Evolutionary conservation across 2,888 invertebrate species (phyloP).

Genomic region (Alloscopus bannaensis): DNA sequence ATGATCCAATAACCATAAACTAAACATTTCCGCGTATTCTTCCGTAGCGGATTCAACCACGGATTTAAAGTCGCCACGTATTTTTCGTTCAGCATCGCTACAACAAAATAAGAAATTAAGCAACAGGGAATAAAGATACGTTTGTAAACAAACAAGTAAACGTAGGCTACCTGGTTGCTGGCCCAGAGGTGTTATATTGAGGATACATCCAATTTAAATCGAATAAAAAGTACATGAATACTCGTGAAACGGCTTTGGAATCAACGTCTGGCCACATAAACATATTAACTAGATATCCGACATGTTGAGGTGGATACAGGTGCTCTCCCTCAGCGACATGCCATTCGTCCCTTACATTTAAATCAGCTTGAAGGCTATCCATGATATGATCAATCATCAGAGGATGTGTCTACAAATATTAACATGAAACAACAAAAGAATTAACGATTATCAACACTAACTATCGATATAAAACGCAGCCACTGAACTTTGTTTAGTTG

Average conservation of each 20-base stretch:
- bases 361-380: slow-evolving; percentile 62
- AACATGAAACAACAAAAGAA: no score
- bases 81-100: slow-evolving; percentile 45
- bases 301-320: slow-evolving; percentile 71
- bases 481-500: no score
- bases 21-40: slow-evolving; percentile 68
- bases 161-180: neutral
- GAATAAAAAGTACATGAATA: slow-evolving; percentile 71
- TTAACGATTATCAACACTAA: no score
- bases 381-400: slow-evolving; percentile 71
- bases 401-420: slow-evolving; percentile 57
- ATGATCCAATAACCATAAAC: slow-evolving; percentile 71
- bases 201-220: slow-evolving; percentile 52
- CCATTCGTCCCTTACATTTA: slow-evolving; percentile 67
- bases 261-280: slow-evolving; percentile 69
- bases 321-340: slow-evolving; percentile 61
- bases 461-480: no score
- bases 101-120: slow-evolving; percentile 1
- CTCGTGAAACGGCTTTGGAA: slow-evolving; percentile 65
- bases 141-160: neutral
- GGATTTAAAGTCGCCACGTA: slow-evolving; percentile 69
- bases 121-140: slow-evolving; percentile 2
- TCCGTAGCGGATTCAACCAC: slow-evolving; percentile 63
- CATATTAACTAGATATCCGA: slow-evolving; percentile 70
- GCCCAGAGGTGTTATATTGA: neutral